Base-by-base conservation (phyloP, 1,140 invertebrate species). In the Scaptomyza graminum region DNA sequence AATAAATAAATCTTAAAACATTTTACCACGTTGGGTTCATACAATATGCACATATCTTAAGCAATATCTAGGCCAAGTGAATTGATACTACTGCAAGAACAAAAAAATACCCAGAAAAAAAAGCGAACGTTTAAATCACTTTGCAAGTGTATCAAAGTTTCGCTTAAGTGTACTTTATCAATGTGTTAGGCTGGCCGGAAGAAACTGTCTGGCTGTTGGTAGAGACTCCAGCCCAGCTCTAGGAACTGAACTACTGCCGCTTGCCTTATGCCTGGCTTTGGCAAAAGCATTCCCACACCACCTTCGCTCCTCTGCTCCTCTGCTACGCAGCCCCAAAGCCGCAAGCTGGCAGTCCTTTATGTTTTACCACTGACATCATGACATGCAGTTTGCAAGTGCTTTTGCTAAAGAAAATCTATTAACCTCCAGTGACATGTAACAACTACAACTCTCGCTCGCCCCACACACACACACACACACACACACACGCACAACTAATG, bases 341-440 rank as follows among this genome's bases (percentile, higher is more conserved):
- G 37, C 37, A 15, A 18, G 63, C 56, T 57, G 18, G 62, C 52
- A 22, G 51, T 70, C 25, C 28, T 68, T 46, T 68, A 52, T 22
- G 56, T 56, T 59, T 54, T 67, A 25, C 65, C 65, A 18, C 77
- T 81, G 77, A 74, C 77, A 76, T 62, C 70, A 59, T 87, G 82
- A 87, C 74, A 79, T 68, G 83, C 71, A 75, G 75, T 65, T 74
- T 70, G 66, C 73, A 78, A 78, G 59, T 65, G 56, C 67, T 62
- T 65, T 55, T 55, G 34, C 80, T 82, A 82, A 87, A 76, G 83
- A 80, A 78, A 90, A 90, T 90, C 87, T 90, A 90, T 90, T 90
- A 90, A 90, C 78, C 87, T 82, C 82, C 76, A 83, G 87, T 83
- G 87, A 82, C 87, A 85, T 69, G 67, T 79, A 37, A 51, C 73